These are phyloP conservation scores for Cygnus olor DNA, from an alignment of 2,797 vertebrate species.

Conservation along the genomic window DNA sequence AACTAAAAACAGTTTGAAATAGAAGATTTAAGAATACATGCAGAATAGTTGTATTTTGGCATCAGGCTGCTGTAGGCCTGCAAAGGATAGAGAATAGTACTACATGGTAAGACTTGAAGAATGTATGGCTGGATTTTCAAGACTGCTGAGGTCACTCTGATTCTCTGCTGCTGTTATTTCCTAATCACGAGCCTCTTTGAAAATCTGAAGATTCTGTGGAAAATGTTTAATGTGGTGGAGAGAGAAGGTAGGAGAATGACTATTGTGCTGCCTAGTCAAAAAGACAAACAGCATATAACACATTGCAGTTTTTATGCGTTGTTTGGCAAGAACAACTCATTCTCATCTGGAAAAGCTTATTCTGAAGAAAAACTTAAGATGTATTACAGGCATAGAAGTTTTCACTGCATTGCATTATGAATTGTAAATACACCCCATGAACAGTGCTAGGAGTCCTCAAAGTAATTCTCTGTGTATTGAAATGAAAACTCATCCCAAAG, in stretches of 20 bases:
- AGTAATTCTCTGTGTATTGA: background rate
- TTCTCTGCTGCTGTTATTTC: background rate
- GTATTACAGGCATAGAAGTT: background rate
- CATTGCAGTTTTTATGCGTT: background rate
- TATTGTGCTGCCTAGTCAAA: constrained; percentile 16
- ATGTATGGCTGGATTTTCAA: background rate
- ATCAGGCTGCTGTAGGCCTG: background rate
- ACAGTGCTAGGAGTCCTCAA: background rate
- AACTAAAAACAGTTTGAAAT: background rate
- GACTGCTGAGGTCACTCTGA: background rate
- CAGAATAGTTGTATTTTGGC: background rate
- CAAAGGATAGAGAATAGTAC: background rate
- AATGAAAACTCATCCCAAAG: background rate
- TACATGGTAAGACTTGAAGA: background rate
- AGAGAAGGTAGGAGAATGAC: background rate
- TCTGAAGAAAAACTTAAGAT: background rate
- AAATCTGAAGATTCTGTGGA: constrained; percentile 13
- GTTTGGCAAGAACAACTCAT: constrained; percentile 9
- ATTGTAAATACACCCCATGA: background rate
- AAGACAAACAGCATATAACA: background rate
- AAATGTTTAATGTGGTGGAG: background rate
- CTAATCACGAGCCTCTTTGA: background rate
- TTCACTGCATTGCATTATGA: background rate
- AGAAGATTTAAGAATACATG: fast-evolving
- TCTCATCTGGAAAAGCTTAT: constrained; percentile 31